These are phyloP conservation scores for Chrysochloris asiatica DNA, from an alignment of 2,113 vertebrate species.

Conservation along the genomic window DNA sequence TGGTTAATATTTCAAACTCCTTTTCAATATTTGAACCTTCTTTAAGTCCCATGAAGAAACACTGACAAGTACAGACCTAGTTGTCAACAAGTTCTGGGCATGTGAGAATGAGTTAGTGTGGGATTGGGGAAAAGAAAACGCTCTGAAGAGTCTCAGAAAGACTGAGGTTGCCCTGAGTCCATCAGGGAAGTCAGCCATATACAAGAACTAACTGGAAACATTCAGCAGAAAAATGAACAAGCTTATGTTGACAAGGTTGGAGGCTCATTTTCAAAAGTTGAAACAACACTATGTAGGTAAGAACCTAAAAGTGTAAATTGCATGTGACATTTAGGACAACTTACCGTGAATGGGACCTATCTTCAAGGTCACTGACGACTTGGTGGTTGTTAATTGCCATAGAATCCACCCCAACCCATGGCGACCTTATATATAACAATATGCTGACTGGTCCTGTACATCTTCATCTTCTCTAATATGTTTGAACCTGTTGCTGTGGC, in stretches of 20 bases:
- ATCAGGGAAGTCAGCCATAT: background rate
- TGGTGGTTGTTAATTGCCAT: background rate
- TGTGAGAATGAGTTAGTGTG: background rate
- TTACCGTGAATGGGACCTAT: background rate
- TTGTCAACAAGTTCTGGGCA: background rate
- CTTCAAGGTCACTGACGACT: background rate
- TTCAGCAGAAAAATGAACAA: constrained; percentile 10
- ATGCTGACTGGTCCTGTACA: background rate
- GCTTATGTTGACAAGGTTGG: background rate
- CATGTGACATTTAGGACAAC: background rate
- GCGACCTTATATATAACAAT: background rate
- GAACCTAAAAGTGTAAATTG: background rate
- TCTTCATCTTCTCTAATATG: background rate
- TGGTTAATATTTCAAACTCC: constrained; percentile 6
- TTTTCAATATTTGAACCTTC: background rate
- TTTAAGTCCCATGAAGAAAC: background rate
- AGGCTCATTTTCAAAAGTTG: background rate
- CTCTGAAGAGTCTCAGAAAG: background rate
- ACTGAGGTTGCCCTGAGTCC: background rate
- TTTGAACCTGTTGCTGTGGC: background rate
- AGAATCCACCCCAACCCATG: background rate
- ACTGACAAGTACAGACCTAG: background rate
- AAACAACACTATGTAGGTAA: background rate
- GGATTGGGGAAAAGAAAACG: background rate
- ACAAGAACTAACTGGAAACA: background rate